A percentile compares a stretch with the other conserved stretches of the same genome.
Evolutionary conservation across 1,140 invertebrate species (phyloP).

Genomic region (Cherax destructor): DNA sequence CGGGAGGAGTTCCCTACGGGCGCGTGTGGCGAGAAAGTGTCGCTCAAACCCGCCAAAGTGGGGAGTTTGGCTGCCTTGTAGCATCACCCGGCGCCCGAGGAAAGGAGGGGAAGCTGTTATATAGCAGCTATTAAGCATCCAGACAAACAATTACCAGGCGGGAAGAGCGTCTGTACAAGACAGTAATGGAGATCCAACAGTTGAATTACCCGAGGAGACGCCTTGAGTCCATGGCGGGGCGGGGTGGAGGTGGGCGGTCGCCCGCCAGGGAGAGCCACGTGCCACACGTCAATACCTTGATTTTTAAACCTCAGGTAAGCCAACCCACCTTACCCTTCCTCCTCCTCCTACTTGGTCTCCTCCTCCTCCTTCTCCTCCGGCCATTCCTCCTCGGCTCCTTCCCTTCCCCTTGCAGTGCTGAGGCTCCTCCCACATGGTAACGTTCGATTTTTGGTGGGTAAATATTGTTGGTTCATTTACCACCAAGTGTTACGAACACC

Average conservation of each 20-base stretch:
- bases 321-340: neutral
- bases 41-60: conserved; percentile 54
- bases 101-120: conserved; percentile 16
- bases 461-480: neutral
- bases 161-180: conserved; percentile 22
- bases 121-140: conserved; percentile 30
- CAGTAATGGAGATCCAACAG: conserved; percentile 29
- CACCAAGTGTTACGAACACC: too few relatives aligned
- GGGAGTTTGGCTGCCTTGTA: conserved; percentile 14
- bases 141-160: conserved; percentile 48
- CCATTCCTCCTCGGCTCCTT: neutral
- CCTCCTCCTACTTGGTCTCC: too few relatives aligned
- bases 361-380: too few relatives aligned
- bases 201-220: conserved; percentile 32
- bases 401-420: neutral
- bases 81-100: neutral
- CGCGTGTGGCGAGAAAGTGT: conserved; percentile 32
- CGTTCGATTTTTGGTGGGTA: neutral
- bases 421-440: neutral
- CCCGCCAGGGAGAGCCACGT: neutral
- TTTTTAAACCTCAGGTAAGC: neutral
- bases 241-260: neutral
- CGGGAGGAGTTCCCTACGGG: conserved; percentile 49
- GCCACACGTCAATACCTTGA: neutral
- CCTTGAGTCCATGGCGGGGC: neutral